Conservation (phyloP, 2,797 vertebrate genomes). For the Neoniphon sammara region DNA sequence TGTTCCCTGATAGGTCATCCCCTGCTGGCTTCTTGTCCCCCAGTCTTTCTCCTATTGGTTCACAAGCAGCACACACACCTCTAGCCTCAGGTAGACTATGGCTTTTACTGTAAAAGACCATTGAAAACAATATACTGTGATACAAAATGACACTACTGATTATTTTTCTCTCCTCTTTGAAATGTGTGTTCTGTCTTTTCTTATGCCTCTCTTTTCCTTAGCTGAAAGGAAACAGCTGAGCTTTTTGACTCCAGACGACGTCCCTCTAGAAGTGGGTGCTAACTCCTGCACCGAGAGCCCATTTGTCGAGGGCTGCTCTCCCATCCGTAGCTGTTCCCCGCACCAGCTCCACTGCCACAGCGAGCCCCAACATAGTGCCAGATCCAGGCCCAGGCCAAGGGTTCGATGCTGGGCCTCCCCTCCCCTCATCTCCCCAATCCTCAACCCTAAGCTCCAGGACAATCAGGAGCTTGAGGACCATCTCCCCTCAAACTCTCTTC, state of each 20-base stretch:
- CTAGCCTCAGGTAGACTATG: constrained; percentile 81
- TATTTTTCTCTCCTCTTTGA: not conserved
- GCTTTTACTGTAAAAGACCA: too few relatives aligned
- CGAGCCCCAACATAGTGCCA: constrained; percentile 72
- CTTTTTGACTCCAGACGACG: constrained; percentile 84
- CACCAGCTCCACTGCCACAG: constrained; percentile 67
- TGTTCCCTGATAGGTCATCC: constrained; percentile 84
- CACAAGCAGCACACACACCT: constrained; percentile 83
- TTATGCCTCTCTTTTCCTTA: constrained; percentile 28
- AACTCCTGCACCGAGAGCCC: constrained; percentile 84
- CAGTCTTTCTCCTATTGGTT: constrained; percentile 89
- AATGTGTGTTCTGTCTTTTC: not conserved
- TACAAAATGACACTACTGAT: too few relatives aligned
- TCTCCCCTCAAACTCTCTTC: constrained; percentile 45
- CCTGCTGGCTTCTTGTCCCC: constrained; percentile 83
- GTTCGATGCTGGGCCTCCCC: constrained; percentile 78
- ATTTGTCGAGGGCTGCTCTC: constrained; percentile 94
- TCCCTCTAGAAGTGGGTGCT: constrained; percentile 75
- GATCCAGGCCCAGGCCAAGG: constrained; percentile 67
- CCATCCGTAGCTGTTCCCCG: constrained; percentile 90
- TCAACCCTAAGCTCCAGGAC: constrained; percentile 82
- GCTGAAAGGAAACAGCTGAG: constrained; percentile 85
- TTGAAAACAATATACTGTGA: too few relatives aligned
- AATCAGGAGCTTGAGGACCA: constrained; percentile 72
- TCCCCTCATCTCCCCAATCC: constrained; percentile 83